A percentile compares a stretch with the other conserved stretches of the same genome.
Evolutionary conservation across 2,888 invertebrate species (phyloP).

Genomic region (Polydrusus cervinus): DNA sequence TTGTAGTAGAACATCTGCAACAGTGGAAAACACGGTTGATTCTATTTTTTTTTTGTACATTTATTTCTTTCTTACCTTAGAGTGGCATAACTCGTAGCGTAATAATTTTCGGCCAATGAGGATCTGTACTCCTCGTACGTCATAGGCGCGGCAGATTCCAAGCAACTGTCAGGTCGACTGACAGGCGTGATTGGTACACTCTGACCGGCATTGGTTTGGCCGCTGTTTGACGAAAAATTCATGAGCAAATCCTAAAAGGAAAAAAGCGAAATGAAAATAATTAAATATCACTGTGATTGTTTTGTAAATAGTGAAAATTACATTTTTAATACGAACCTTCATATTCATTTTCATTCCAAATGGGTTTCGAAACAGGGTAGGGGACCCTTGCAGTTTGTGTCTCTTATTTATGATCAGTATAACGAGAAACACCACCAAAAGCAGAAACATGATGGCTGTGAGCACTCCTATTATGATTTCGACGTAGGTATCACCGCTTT

Average conservation of each 20-base stretch:
- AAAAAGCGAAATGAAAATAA: neutral
- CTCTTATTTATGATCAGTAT: conserved; percentile 76
- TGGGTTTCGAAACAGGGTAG: conserved; percentile 76
- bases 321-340: conserved; percentile 72
- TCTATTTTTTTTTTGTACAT: neutral
- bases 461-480: conserved; percentile 78
- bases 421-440: conserved; percentile 78
- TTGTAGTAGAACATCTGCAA: conserved; percentile 57
- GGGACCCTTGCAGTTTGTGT: conserved; percentile 77
- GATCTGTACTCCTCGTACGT: conserved; percentile 74
- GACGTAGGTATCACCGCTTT: conserved; percentile 75
- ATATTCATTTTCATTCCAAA: conserved; percentile 80
- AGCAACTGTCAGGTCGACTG: conserved; percentile 66
- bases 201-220: conserved; percentile 63
- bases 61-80: conserved; percentile 62
- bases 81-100: conserved; percentile 73
- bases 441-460: conserved; percentile 78
- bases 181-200: conserved; percentile 69
- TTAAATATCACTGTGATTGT: too few species aligned
- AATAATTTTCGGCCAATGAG: conserved; percentile 73
- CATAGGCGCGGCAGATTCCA: conserved; percentile 66
- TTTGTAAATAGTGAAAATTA: neutral
- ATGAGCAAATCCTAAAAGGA: conserved; percentile 73
- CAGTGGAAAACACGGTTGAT: neutral
- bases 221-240: conserved; percentile 72